Conservation (phyloP, 35 echinoderm and acorn worm species). For the Patiria miniata region DNA sequence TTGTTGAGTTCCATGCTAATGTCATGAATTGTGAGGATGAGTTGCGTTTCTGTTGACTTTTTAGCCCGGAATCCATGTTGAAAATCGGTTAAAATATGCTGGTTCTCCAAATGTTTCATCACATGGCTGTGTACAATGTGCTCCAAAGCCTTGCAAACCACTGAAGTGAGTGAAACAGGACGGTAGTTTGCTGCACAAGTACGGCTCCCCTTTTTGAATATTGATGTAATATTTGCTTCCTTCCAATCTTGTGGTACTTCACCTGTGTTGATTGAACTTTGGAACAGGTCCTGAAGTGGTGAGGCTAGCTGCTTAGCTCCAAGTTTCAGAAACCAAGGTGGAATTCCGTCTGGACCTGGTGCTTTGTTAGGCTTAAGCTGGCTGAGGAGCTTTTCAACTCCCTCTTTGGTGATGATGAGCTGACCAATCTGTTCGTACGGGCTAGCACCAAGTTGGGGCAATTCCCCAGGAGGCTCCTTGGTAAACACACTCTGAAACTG, state of each 20-base stretch:
- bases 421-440: not conserved
- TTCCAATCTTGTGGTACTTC: conserved; percentile 44
- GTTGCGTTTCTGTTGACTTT: conserved; percentile 48
- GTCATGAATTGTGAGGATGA: conserved; percentile 40
- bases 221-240: conserved; percentile 37
- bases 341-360: conserved; percentile 43
- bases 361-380: conserved; percentile 40
- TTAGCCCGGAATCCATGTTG: conserved; percentile 61
- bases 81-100: conserved; percentile 35
- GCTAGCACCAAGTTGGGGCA: conserved; percentile 11
- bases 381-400: conserved; percentile 8
- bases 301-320: conserved; percentile 32
- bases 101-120: conserved; percentile 41
- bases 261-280: conserved; percentile 46
- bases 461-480: conserved; percentile 35
- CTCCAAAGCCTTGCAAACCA: conserved; percentile 50
- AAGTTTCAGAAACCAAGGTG: conserved; percentile 38
- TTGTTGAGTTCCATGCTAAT: conserved; percentile 30
- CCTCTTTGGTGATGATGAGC: conserved; percentile 12
- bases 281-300: conserved; percentile 49
- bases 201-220: conserved; percentile 36
- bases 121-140: conserved; percentile 56
- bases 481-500: conserved; percentile 50
- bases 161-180: conserved; percentile 44
- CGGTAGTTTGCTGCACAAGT: conserved; percentile 38